A percentile compares a stretch with the other conserved stretches of the same genome.
Conservation (phyloP, 2,888 invertebrate genomes). For the Nomada flava region DNA sequence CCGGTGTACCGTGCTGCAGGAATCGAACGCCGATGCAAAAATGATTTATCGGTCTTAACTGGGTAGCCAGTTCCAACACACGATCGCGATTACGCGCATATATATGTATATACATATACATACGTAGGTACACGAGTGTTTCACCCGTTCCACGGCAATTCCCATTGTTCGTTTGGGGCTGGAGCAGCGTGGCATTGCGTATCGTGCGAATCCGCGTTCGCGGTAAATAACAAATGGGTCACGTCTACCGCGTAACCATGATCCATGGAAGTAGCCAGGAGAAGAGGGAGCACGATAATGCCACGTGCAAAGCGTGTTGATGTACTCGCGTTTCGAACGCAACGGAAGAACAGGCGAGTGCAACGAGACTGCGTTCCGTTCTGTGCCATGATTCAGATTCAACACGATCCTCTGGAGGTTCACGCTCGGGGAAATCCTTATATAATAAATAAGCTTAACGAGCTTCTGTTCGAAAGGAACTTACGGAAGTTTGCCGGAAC, state of each 20-base stretch:
- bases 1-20: background rate
- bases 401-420: slow-evolving; percentile 17
- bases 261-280: slow-evolving; percentile 66
- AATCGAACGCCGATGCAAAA: slow-evolving; percentile 38
- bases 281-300: slow-evolving; percentile 58
- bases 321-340: slow-evolving; percentile 55
- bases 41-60: slow-evolving; percentile 56
- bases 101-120: background rate
- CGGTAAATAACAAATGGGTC: slow-evolving; percentile 73
- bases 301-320: slow-evolving; percentile 59
- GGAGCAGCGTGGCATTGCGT: slow-evolving; percentile 49
- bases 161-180: slow-evolving; percentile 53
- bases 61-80: slow-evolving; percentile 27
- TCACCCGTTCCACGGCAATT: slow-evolving; percentile 51
- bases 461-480: background rate
- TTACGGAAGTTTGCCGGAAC: too few species aligned
- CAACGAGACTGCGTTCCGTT: slow-evolving; percentile 40
- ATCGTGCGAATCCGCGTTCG: slow-evolving; percentile 65
- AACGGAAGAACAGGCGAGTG: slow-evolving; percentile 57
- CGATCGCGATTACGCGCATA: slow-evolving; percentile 28
- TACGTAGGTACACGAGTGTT: slow-evolving; percentile 51
- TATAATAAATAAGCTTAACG: background rate
- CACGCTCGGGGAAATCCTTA: slow-evolving; percentile 4
- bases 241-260: slow-evolving; percentile 72
- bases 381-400: slow-evolving; percentile 26